These are phyloP conservation scores for Zhuqinia jingwanae DNA, from an alignment of 2,888 invertebrate species.

Conservation along the genomic window DNA sequence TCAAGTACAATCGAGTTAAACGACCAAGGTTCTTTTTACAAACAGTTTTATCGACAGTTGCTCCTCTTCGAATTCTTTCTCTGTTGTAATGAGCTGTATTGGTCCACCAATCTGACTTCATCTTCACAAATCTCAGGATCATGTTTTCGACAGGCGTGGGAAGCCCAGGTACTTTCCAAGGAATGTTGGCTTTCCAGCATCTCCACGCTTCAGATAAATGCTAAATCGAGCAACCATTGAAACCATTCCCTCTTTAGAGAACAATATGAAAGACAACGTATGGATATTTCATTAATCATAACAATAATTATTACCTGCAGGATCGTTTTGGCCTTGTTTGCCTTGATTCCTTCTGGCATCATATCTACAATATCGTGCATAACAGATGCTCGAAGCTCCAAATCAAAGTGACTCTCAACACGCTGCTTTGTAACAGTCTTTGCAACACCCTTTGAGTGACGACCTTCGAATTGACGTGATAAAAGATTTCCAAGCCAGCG, in stretches of 20 bases:
- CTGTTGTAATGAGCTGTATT: conserved; percentile 99
- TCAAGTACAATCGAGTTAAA: conserved; percentile 97
- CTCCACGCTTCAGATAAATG: conserved; percentile 99
- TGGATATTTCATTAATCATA: neutral
- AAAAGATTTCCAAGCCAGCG: conserved; percentile 99
- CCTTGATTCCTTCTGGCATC: conserved; percentile 99
- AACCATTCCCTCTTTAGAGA: no score
- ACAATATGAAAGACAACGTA: neutral
- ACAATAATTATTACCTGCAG: conserved; percentile 85
- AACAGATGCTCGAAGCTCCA: conserved; percentile 97
- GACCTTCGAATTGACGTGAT: conserved; percentile 98
- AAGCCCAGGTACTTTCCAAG: conserved; percentile 99
- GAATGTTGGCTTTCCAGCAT: conserved; percentile 99
- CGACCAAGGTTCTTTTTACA: conserved; percentile 99
- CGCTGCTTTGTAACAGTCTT: conserved; percentile 99
- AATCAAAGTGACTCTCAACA: conserved; percentile 99
- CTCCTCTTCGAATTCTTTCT: conserved; percentile 98
- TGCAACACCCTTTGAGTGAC: conserved; percentile 99
- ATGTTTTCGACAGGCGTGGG: conserved; percentile 99
- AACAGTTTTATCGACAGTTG: conserved; percentile 99
- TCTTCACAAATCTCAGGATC: conserved; percentile 99
- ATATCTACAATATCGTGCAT: conserved; percentile 99
- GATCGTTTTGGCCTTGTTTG: conserved; percentile 99
- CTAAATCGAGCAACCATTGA: no score
- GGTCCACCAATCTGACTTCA: conserved; percentile 99